Evolutionary conservation across 2,888 invertebrate genomes (phyloP), one percentile per base, ranked within the genome.

Genomic region (Siphonodentalium dalli): DNA sequence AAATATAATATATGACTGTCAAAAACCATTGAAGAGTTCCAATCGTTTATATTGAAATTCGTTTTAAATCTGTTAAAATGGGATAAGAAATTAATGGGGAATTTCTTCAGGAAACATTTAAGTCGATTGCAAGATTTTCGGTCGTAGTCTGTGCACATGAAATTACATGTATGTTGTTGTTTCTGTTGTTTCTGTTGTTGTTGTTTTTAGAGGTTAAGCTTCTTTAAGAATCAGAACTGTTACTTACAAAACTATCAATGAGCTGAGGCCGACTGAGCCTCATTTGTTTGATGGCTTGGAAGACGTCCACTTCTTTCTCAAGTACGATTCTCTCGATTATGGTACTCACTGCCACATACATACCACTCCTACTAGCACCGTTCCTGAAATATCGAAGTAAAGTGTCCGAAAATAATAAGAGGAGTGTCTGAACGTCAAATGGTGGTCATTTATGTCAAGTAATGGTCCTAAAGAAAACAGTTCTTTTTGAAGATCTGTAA

Each of bases 1-100:
- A 37, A 18, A 20, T 21, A 4, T 34, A 13, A 44, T 11, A 2
- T 21, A 31, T n/a, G 15, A 18, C 9, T 15, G 9, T 13, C 11
- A 9, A 31, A 9, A 18, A 15, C 11, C 87, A 89, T 69, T 90
- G 91, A 73, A 91, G 90, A 72, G 87, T n/a, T n/a, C n/a, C n/a
- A n/a, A n/a, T n/a, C n/a, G n/a, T n/a, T n/a, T n/a, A n/a, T n/a
- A n/a, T n/a, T n/a, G n/a, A n/a, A n/a, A n/a, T n/a, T n/a, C n/a
- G n/a, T n/a, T n/a, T n/a, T n/a, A n/a, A n/a, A n/a, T n/a, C n/a
- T n/a, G n/a, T n/a, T n/a, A n/a, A n/a, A n/a, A n/a, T n/a, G n/a
- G n/a, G n/a, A n/a, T n/a, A n/a, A n/a, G n/a, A n/a, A n/a, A n/a
- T n/a, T n/a, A n/a, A n/a, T n/a, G n/a, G n/a, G n/a, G n/a, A n/a